Conservation (phyloP, 1,140 invertebrate species). For the Drosophila seguyi region DNA sequence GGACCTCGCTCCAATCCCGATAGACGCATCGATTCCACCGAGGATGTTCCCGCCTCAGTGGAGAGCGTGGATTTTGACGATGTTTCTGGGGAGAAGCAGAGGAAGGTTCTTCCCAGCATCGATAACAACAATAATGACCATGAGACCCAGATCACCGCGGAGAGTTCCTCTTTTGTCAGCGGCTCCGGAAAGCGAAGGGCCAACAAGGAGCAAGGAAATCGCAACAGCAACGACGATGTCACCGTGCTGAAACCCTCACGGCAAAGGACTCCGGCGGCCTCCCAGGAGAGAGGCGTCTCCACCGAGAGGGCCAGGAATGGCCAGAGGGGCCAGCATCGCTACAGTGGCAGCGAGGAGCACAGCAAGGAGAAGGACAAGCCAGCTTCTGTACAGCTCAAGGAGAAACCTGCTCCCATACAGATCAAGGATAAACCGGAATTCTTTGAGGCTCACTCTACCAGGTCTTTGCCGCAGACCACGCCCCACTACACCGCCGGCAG, state of each 20-base stretch:
- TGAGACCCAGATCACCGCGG: slow-evolving; percentile 90
- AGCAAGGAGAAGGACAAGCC: slow-evolving; percentile 56
- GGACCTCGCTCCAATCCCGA: slow-evolving; percentile 60
- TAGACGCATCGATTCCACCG: slow-evolving; percentile 80
- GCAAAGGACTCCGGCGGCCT: slow-evolving; percentile 21
- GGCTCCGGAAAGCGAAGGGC: slow-evolving; percentile 85
- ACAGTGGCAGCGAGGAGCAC: slow-evolving; percentile 63
- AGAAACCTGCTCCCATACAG: neutral
- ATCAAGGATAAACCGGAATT: slow-evolving; percentile 61
- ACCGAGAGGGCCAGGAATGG: slow-evolving; percentile 65
- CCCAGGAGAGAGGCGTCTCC: slow-evolving; percentile 60
- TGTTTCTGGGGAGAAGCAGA: slow-evolving; percentile 77
- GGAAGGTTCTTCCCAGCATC: slow-evolving; percentile 69
- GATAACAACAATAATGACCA: slow-evolving; percentile 77
- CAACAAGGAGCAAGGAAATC: slow-evolving; percentile 61
- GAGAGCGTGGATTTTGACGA: slow-evolving; percentile 83
- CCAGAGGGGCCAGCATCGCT: slow-evolving; percentile 76
- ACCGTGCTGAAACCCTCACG: slow-evolving; percentile 55
- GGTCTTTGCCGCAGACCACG: slow-evolving; percentile 59
- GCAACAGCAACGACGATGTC: slow-evolving; percentile 51
- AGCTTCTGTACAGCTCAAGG: neutral
- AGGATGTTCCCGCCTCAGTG: slow-evolving; percentile 65
- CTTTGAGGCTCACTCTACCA: slow-evolving; percentile 61
- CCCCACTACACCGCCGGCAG: slow-evolving; percentile 55
- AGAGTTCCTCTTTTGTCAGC: slow-evolving; percentile 90